These are phyloP conservation scores for Oithona nana DNA, from an alignment of 2,888 invertebrate genomes.

Conservation along the genomic window DNA sequence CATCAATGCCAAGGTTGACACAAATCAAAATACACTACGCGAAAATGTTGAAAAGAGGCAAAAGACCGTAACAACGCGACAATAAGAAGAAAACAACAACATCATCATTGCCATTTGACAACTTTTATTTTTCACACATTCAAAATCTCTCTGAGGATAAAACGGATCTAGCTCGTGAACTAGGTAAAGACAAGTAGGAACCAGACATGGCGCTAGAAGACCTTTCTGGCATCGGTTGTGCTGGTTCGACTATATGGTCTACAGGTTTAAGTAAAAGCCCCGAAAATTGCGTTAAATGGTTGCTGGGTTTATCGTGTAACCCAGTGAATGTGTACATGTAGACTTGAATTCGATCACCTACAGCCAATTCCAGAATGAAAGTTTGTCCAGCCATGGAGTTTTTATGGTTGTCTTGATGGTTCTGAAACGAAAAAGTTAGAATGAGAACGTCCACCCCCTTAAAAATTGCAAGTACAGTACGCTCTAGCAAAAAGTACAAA, in stretches of 20 bases:
- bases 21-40: no score
- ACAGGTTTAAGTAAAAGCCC: slow-evolving; percentile 12
- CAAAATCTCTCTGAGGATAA: neutral
- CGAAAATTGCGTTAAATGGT: slow-evolving; percentile 14
- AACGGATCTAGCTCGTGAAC: neutral
- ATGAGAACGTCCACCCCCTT: no score
- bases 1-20: no score
- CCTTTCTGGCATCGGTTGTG: neutral
- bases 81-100: no score
- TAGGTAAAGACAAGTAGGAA: neutral
- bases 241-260: neutral
- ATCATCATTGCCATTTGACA: no score
- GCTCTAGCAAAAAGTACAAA: neutral
- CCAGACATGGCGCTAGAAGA: neutral
- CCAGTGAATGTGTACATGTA: slow-evolving; percentile 17
- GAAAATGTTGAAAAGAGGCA: no score
- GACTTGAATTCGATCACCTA: slow-evolving; percentile 11
- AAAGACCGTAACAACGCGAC: no score
- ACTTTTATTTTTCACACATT: no score
- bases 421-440: slow-evolving; percentile 5
- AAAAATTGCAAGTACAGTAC: neutral
- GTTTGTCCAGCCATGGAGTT: slow-evolving; percentile 16
- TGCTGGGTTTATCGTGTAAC: slow-evolving; percentile 14
- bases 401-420: slow-evolving; percentile 16
- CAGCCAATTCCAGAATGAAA: slow-evolving; percentile 1